Percentiles rank a stretch among this genome's conserved stretches.
Evolutionary conservation across 1,140 invertebrate species (phyloP).

Genomic region (Panulirus ornatus): DNA sequence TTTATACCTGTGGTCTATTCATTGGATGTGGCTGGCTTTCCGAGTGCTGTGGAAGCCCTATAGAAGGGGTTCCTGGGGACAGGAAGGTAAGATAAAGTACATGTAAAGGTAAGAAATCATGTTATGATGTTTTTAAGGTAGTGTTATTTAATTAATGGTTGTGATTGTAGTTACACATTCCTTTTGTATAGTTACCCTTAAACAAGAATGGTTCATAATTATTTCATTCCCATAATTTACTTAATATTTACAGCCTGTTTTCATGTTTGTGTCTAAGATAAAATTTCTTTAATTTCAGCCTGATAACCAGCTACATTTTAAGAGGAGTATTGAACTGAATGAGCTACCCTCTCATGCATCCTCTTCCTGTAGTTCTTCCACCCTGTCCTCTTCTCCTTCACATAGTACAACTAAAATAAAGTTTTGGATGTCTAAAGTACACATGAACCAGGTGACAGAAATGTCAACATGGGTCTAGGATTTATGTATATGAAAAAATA

Average conservation of each 20-base stretch:
- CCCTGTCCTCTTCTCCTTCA: conserved; percentile 11
- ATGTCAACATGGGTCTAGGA: conserved; percentile 30
- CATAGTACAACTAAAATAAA: conserved; percentile 6
- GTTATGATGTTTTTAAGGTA: no score
- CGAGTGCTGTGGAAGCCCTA: no score
- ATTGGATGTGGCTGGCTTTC: no score
- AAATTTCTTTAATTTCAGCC: conserved; percentile 45
- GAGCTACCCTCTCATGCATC: conserved; percentile 18
- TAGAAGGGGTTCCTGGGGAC: no score
- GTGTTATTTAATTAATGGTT: no score
- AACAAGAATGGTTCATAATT: no score
- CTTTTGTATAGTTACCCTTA: no score
- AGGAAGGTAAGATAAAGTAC: no score
- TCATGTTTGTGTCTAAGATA: neutral
- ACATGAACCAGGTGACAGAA: conserved; percentile 16
- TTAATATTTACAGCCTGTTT: neutral
- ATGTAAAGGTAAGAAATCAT: no score
- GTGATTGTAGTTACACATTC: no score
- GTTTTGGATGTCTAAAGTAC: conserved; percentile 33
- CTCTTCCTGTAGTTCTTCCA: conserved; percentile 6
- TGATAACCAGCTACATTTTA: conserved; percentile 22
- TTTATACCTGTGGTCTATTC: no score
- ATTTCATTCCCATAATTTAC: neutral
- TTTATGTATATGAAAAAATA: neutral
- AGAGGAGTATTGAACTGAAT: conserved; percentile 5